Evolutionary conservation across 2,797 vertebrate genomes (phyloP).

Genomic region (Malacoraja senta): DNA sequence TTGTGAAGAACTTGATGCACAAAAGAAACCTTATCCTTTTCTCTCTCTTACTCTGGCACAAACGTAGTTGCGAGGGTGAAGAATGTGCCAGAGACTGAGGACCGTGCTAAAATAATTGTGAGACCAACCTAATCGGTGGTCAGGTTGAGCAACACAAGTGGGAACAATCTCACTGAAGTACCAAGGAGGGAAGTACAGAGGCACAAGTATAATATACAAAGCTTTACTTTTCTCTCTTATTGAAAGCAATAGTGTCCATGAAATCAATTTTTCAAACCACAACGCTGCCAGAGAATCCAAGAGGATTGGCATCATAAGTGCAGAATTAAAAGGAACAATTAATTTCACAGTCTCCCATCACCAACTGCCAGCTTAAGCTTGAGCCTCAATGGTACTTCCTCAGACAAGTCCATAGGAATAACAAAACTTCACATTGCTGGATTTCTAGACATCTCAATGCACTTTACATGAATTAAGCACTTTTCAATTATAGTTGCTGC

Average conservation of each 20-base stretch:
- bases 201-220: too few species aligned
- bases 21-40: not conserved
- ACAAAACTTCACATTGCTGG: not conserved
- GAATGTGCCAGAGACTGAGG: not conserved
- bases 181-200: too few species aligned
- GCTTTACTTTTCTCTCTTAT: not conserved
- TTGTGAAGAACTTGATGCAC: not conserved
- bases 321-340: not conserved
- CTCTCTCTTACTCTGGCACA: not conserved
- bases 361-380: not conserved
- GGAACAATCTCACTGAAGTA: not conserved
- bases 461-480: not conserved
- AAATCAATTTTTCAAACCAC: not conserved
- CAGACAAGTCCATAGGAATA: too few species aligned
- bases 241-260: not conserved
- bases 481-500: not conserved
- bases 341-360: not conserved
- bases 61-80: not conserved
- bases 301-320: not conserved
- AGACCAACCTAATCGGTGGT: not conserved
- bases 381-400: not conserved
- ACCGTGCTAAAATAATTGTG: not conserved
- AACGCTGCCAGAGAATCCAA: not conserved
- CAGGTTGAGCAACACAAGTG: not conserved
- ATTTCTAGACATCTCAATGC: not conserved